Evolutionary conservation across 2,113 vertebrate genomes (phyloP), one percentile per base, ranked within the genome.

Genomic region (Neolamprologus tretocephalus): DNA sequence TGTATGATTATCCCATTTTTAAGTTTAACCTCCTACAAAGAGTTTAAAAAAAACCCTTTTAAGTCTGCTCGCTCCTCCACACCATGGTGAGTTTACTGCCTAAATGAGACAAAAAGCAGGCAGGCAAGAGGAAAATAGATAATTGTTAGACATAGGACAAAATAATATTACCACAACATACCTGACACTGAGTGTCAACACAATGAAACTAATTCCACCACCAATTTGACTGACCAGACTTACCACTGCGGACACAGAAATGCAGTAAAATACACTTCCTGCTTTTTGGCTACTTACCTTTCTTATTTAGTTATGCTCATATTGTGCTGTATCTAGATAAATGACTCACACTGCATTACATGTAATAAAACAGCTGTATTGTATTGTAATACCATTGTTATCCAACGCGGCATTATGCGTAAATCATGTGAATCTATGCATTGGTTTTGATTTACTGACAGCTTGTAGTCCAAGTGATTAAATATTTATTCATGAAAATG

Each of bases 41-140:
- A 71, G n/a, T 42, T 0, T 0, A 66, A 37, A 63, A 58, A 63
- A 57, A 63, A 19, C 0, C 0, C 9, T 68, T 13, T 40, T 14
- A 40, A 68, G 8, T 23, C 63, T 23, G 63, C 63, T 42, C 3
- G 5, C 35, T 9, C 5, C 8, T 42, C 35, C 35, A 71, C 7
- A 71, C 7, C 35, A 71, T 14, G 8, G 5, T 42, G 66, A 9
- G 12, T 71, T 23, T 71, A 42, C 5, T 40, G n/a, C 66, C 35
- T 6, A 42, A 42, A 42, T 0, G 3, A 40, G 11, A 71, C 35
- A 71, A 23, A 0, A 23, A 71, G 35, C 35, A 42, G 35, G n/a
- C n/a, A 42, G n/a, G 66, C n/a, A 40, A 13, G 63, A 40, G 8
- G 12, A 71, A 40, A 71, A 42, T 21, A 42, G 12, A 42, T 71